Percentiles rank a stretch among this genome's conserved stretches.
These are phyloP conservation scores for Nematopogon swammerdamellus DNA, from an alignment of 2,888 invertebrate species.

Conservation along the genomic window DNA sequence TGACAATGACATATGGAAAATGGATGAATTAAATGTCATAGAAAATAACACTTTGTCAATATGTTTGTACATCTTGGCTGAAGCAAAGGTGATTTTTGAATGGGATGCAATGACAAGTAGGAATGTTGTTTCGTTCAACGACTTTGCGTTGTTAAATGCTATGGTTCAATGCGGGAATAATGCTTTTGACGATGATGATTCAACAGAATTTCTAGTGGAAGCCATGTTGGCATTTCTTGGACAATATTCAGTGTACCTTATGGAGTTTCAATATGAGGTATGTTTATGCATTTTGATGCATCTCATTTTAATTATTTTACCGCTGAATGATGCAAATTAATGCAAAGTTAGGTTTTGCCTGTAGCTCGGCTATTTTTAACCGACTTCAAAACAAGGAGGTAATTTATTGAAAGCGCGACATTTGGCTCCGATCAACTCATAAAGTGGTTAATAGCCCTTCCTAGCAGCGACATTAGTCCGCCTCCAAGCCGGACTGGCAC, in stretches of 20 bases:
- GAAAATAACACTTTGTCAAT: constrained; percentile 7
- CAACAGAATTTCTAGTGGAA: constrained; percentile 11
- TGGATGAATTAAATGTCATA: no score
- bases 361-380: no score
- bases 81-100: constrained; percentile 10
- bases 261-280: constrained; percentile 21
- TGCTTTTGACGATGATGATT: constrained; percentile 8
- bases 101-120: constrained; percentile 10
- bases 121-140: constrained; percentile 10
- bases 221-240: constrained; percentile 18
- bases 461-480: no score
- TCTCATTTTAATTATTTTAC: no score
- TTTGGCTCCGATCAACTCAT: no score
- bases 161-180: constrained; percentile 8
- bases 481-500: no score
- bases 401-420: no score
- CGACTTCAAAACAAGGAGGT: no score
- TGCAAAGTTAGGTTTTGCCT: no score
- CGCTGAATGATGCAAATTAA: no score
- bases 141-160: constrained; percentile 3
- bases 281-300: constrained; percentile 6
- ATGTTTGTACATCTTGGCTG: constrained; percentile 12
- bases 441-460: no score
- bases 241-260: constrained; percentile 16
- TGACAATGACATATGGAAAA: no score